Base-by-base conservation (phyloP, 1,140 invertebrate genomes). In the Trichoplusia ni region DNA sequence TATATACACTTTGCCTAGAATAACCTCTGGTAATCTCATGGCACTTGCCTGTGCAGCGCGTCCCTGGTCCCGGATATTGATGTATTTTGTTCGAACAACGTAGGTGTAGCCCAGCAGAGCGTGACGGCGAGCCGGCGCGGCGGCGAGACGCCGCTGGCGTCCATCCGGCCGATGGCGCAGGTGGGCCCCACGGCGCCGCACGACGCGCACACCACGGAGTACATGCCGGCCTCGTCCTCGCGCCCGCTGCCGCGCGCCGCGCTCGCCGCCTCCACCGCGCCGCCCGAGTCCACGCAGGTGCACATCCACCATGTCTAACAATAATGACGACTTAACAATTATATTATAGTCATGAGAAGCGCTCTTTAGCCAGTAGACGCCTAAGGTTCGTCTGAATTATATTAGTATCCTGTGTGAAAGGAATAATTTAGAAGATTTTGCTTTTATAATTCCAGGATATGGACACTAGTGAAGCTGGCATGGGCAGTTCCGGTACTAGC, bases 111-210 rank as follows among this genome's bases (percentile, higher is more conserved):
- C 75, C 93, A 70, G 88, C 93, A 69, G 90, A 94, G 76, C 89
- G 92, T 76, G 90, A 93, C 66, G 86, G 92, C 92, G 79, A 93
- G 93, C 31, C 92, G 93, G 75, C 92, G 94, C 29, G 93, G 92
- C 38, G 92, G 94, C 3, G 95, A 96, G 78, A 96, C 96, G 0
- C 96, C 96, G 2, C 92, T 97, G 53, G 97, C 97, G 5, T 98
- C 97, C 71, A 98, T 99, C 69, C 91, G 97, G 9, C 98, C 98
- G 0, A 98, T 98, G 94, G 96, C 96, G 81, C 96, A 94, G 53
- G 78, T 90, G 33, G 83, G 86, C 21, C 78, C 86, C 37, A 84
- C 90, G 40, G 78, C 91, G 62, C 87, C 90, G 35, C 89, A 87
- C 75, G 93, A 92, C 47, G 94, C 94, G 0, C 90, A 89, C 78